A percentile compares a stretch with the other conserved stretches of the same genome.
These are phyloP conservation scores for Globicephala melas DNA, from an alignment of 2,113 vertebrate genomes.

Conservation along the genomic window DNA sequence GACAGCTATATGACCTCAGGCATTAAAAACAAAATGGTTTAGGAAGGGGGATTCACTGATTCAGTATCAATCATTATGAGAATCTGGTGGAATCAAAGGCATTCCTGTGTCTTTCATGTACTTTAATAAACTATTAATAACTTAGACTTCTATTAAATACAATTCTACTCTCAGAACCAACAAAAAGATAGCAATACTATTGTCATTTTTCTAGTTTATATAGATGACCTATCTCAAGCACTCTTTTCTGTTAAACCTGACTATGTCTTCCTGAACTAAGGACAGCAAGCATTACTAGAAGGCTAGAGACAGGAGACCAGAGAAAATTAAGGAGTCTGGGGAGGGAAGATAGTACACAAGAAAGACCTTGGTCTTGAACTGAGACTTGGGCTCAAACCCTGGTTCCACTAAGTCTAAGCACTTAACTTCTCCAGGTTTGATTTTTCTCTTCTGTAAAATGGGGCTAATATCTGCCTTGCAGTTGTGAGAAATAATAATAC, in stretches of 20 bases:
- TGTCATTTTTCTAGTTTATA: background rate
- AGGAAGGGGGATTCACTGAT: background rate
- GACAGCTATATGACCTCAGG: background rate
- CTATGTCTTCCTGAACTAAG: background rate
- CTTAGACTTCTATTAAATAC: background rate
- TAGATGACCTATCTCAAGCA: background rate
- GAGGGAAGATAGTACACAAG: background rate
- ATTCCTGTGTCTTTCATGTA: background rate
- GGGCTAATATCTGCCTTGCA: background rate
- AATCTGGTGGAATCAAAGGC: background rate
- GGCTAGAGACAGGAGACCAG: background rate
- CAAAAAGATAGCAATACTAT: background rate
- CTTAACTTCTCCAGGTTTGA: background rate
- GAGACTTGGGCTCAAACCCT: background rate
- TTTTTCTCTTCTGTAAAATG: background rate
- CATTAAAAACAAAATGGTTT: background rate
- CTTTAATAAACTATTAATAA: slow-evolving; percentile 17
- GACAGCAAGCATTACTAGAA: background rate
- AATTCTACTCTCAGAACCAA: background rate
- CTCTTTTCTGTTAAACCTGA: background rate
- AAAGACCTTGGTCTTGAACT: background rate
- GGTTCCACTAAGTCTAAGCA: background rate
- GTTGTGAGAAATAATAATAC: background rate
- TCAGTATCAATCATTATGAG: background rate
- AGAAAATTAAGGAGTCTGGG: background rate